Evolutionary conservation across 2,888 invertebrate species (phyloP).

Genomic region (Apamea epomidion): DNA sequence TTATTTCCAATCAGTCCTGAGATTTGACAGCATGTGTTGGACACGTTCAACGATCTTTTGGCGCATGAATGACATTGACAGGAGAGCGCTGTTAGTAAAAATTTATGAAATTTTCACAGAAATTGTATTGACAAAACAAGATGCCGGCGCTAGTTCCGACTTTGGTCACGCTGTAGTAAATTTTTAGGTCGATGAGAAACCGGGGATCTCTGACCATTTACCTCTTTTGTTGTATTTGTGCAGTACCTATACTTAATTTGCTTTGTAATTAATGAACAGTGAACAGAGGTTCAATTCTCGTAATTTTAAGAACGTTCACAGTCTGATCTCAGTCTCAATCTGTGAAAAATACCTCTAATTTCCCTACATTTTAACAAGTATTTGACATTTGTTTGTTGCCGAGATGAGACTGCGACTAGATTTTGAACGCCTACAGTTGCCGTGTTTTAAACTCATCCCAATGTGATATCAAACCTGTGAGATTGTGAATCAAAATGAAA

Average conservation of each 20-base stretch:
- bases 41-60: background rate
- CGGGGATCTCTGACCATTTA: background rate
- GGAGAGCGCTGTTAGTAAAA: background rate
- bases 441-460: slow-evolving; percentile 11
- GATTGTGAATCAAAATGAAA: slow-evolving; percentile 48
- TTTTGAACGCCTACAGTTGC: background rate
- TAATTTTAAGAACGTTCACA: too few species aligned
- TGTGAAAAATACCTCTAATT: too few species aligned
- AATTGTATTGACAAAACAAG: background rate
- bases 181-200: background rate
- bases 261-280: slow-evolving; percentile 1
- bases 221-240: background rate
- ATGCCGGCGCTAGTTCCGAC: background rate
- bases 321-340: too few species aligned
- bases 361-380: too few species aligned
- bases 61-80: background rate
- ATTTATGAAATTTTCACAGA: background rate
- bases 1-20: background rate
- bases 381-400: too few species aligned
- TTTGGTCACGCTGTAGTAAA: background rate
- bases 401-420: too few species aligned
- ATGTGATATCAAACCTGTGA: slow-evolving; percentile 51
- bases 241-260: background rate
- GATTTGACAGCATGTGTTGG: background rate
- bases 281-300: too few species aligned